These are phyloP conservation scores for Allophyes oxyacanthae DNA, from an alignment of 2,888 invertebrate genomes.

Conservation along the genomic window DNA sequence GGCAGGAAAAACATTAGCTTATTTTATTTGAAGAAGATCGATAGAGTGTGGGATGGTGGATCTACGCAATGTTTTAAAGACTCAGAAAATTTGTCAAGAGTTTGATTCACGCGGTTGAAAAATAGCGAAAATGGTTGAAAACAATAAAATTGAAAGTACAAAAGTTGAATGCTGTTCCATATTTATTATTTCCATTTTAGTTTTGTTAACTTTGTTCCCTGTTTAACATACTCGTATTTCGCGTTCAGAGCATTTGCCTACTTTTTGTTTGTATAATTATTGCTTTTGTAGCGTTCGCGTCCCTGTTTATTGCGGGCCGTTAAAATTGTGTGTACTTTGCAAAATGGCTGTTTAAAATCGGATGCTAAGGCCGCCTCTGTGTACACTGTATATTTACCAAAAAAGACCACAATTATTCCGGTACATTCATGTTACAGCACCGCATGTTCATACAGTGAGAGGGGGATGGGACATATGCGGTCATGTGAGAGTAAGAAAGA, in stretches of 20 bases:
- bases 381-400: slow-evolving; percentile 53
- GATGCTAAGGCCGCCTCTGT: slow-evolving; percentile 32
- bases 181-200: background rate
- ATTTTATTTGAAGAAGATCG: slow-evolving; percentile 23
- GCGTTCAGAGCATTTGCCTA: slow-evolving; percentile 7
- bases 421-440: slow-evolving; percentile 67
- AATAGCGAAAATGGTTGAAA: background rate
- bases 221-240: slow-evolving; percentile 2
- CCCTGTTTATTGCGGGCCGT: slow-evolving; percentile 43
- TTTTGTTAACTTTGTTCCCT: background rate
- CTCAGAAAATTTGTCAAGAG: background rate
- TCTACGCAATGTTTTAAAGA: slow-evolving; percentile 13
- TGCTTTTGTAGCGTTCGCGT: slow-evolving; percentile 9
- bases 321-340: slow-evolving; percentile 49
- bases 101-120: background rate
- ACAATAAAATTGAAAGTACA: background rate
- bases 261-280: slow-evolving; percentile 31
- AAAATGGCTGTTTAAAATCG: slow-evolving; percentile 51
- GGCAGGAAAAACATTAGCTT: too few relatives aligned
- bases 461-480: slow-evolving; percentile 62
- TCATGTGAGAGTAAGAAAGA: slow-evolving; percentile 66
- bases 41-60: slow-evolving; percentile 17
- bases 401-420: slow-evolving; percentile 71
- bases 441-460: slow-evolving; percentile 63
- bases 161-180: background rate